Percentiles rank a stretch among this genome's conserved stretches.
These are phyloP conservation scores for Proisotoma minuta DNA, from an alignment of 2,888 invertebrate genomes.

Conservation along the genomic window DNA sequence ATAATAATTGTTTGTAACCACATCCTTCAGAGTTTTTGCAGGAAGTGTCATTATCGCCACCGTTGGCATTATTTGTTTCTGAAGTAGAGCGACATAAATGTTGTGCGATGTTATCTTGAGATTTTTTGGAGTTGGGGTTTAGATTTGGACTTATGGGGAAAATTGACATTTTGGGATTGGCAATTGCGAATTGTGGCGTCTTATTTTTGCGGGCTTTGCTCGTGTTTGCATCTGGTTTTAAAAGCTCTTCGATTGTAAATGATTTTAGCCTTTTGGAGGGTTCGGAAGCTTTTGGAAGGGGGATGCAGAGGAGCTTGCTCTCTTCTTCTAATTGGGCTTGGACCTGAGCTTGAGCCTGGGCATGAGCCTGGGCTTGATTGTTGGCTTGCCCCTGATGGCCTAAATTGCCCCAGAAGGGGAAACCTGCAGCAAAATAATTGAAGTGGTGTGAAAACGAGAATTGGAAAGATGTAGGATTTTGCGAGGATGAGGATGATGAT, in stretches of 20 bases:
- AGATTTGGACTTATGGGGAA: not conserved
- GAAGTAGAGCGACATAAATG: no score
- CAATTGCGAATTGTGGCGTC: not conserved
- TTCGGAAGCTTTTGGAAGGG: constrained; percentile 18
- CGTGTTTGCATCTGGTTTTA: constrained; percentile 56
- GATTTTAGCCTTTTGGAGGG: constrained; percentile 65
- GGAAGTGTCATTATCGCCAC: no score
- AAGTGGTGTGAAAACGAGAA: constrained; percentile 43
- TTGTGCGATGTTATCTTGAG: no score
- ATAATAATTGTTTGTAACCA: no score
- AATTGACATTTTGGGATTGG: not conserved
- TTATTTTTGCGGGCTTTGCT: not conserved
- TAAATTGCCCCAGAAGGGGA: constrained; percentile 38
- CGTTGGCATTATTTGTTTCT: no score
- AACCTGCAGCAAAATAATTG: constrained; percentile 35
- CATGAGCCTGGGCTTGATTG: constrained; percentile 10
- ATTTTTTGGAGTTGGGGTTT: no score
- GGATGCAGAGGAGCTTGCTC: constrained; percentile 6
- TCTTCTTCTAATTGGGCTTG: constrained; percentile 8
- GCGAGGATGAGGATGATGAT: not conserved
- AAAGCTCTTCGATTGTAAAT: constrained; percentile 78
- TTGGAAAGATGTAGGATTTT: constrained; percentile 22
- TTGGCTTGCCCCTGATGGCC: not conserved
- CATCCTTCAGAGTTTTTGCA: no score
- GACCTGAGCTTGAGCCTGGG: not conserved